Evolutionary conservation across 2,888 invertebrate species (phyloP).

Genomic region (Operophtera brumata): DNA sequence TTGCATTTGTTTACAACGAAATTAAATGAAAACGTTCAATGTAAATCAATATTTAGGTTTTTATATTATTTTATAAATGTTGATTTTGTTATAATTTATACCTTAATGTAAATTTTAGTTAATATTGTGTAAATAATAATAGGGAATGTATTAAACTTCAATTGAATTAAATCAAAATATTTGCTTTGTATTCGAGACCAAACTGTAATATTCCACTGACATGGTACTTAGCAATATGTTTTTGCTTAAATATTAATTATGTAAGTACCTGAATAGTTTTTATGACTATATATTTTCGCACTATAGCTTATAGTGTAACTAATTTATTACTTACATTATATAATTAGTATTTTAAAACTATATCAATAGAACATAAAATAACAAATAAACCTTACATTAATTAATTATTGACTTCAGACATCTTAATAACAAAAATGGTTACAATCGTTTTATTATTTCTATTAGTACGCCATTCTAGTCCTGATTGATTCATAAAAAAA

Average conservation of each 20-base stretch:
- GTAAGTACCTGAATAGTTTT: slow-evolving; percentile 22
- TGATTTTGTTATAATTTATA: slow-evolving; percentile 24
- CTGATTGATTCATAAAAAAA: neutral
- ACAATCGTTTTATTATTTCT: neutral
- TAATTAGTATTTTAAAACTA: neutral
- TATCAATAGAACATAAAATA: slow-evolving; percentile 1
- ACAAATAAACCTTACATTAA: neutral
- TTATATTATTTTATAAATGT: slow-evolving; percentile 23
- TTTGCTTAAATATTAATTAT: slow-evolving; percentile 9
- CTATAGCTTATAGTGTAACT: neutral
- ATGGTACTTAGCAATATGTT: slow-evolving; percentile 13
- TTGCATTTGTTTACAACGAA: neutral
- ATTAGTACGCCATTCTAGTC: neutral
- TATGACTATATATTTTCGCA: slow-evolving; percentile 3
- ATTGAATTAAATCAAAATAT: neutral
- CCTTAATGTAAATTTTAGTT: slow-evolving; percentile 10
- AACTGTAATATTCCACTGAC: slow-evolving; percentile 11
- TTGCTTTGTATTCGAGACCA: slow-evolving; percentile 9
- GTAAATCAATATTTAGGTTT: slow-evolving; percentile 13
- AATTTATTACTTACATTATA: neutral
- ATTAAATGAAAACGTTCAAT: neutral
- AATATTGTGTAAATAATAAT: slow-evolving; percentile 2
- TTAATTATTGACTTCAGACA: neutral
- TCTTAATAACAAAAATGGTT: neutral
- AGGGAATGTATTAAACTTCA: slow-evolving; percentile 14